Percentiles rank a stretch among this genome's conserved stretches.
Conservation (phyloP, 2,113 vertebrate species). For the Mirounga angustirostris region DNA sequence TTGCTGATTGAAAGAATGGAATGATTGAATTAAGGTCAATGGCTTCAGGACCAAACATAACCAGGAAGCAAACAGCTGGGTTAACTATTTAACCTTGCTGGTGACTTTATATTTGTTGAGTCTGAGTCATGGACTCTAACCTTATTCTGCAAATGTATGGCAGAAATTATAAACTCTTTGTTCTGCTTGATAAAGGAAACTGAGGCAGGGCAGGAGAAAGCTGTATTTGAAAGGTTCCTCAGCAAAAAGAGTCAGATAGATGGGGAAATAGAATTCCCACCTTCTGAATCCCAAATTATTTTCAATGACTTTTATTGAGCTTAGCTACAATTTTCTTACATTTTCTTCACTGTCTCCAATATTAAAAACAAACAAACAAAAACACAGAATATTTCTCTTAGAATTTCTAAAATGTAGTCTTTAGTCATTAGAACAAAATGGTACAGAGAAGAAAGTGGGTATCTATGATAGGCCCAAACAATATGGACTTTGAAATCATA, state of each 20-base stretch:
- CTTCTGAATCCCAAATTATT: background rate
- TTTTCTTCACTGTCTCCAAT: background rate
- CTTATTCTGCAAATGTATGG: background rate
- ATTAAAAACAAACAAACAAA: background rate
- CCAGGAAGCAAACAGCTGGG: accelerated
- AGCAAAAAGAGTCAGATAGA: background rate
- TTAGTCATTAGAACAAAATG: background rate
- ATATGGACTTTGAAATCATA: background rate
- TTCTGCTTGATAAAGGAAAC: background rate
- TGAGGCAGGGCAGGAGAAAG: background rate
- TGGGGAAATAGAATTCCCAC: background rate
- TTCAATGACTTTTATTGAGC: background rate
- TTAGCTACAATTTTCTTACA: background rate
- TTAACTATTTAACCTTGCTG: background rate
- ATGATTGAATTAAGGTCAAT: background rate
- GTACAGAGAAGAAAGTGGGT: background rate
- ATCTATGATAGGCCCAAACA: background rate
- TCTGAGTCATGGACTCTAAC: background rate
- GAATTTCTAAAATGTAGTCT: background rate
- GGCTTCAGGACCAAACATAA: background rate
- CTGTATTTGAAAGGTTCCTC: background rate
- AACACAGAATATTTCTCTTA: background rate
- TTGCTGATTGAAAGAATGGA: background rate
- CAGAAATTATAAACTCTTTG: background rate
- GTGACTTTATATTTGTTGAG: background rate